Base-by-base conservation (phyloP, 37 sponge, comb jelly and placozoan species). In the Oscarella lobularis region DNA sequence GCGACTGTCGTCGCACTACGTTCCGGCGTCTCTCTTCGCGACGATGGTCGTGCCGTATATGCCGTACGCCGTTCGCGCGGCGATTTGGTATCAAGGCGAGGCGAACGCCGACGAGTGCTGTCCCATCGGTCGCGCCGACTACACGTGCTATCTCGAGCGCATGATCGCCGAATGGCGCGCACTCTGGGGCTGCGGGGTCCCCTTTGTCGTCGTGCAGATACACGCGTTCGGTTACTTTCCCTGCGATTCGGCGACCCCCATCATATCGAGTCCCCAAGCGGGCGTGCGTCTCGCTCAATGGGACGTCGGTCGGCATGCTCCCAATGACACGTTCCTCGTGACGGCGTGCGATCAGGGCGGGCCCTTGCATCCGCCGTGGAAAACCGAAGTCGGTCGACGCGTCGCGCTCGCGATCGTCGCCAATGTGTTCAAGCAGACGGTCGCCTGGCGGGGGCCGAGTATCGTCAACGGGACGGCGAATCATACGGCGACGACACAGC, bases 51-150 rank as follows among this genome's bases (percentile, higher is more conserved):
- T 48, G 60, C 60, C 60, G 14, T 48, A 48, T 48, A 9, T 48
- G 9, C 60, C 60, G 14, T 48, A 48, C 60, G 60, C 60, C 14
- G 60, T 48, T 9, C 60, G 60, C 60, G 60, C 60, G 14, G 60
- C 60, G 60, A 27, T 48, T 48, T 48, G 60, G 60, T 48, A 48
- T 48, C 60, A 48, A 48, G 60, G 60, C 60, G 60, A 48, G 60
- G 60, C 60, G 60, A 48, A 48, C 20, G 60, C 60, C 14, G 60
- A 48, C 60, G 60, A 48, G 60, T 48, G 60, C 60, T 48, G 60
- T 48, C 60, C 60, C 14, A 48, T 48, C 20, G 60, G 60, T 27
- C 60, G 60, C 9, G 60, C 9, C 9, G 60, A 48, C 60, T 48
- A 48, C 60, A 27, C 60, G 60, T 48, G 60, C 60, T 48, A 48